A percentile compares a stretch with the other conserved stretches of the same genome.
Evolutionary conservation across 2,888 invertebrate species (phyloP).

Genomic region (Caenorhabditis afra): DNA sequence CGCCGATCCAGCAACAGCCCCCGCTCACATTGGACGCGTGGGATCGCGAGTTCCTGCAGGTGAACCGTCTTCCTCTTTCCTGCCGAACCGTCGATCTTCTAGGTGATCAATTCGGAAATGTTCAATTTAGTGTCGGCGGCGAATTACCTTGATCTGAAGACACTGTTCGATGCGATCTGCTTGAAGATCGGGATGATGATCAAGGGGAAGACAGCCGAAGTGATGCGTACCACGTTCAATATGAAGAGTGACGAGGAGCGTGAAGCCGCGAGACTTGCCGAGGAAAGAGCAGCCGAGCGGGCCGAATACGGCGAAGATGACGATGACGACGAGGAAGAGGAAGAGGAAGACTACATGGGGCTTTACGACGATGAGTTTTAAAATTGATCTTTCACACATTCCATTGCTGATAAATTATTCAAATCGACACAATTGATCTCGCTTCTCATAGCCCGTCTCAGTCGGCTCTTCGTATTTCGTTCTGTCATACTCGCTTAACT

Average conservation of each 20-base stretch:
- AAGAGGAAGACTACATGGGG: too few relatives aligned
- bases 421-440: too few relatives aligned
- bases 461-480: too few relatives aligned
- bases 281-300: background rate
- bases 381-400: too few relatives aligned
- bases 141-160: conserved; percentile 20
- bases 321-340: background rate
- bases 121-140: conserved; percentile 22
- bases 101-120: conserved; percentile 21
- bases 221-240: conserved; percentile 6
- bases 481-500: too few relatives aligned
- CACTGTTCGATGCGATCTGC: background rate
- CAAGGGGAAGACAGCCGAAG: conserved; percentile 10
- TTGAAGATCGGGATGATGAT: conserved; percentile 10
- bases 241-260: background rate
- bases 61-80: background rate
- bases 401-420: too few relatives aligned
- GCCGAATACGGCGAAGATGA: background rate
- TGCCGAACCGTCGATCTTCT: too few relatives aligned
- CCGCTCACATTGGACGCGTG: background rate
- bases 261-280: background rate
- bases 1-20: too few relatives aligned
- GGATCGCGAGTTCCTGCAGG: conserved; percentile 4
- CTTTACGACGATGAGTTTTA: too few relatives aligned
- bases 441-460: too few relatives aligned